Evolutionary conservation across 2,888 invertebrate species (phyloP), one percentile per base, ranked within the genome.

Genomic region (Coenonympha arcania): DNA sequence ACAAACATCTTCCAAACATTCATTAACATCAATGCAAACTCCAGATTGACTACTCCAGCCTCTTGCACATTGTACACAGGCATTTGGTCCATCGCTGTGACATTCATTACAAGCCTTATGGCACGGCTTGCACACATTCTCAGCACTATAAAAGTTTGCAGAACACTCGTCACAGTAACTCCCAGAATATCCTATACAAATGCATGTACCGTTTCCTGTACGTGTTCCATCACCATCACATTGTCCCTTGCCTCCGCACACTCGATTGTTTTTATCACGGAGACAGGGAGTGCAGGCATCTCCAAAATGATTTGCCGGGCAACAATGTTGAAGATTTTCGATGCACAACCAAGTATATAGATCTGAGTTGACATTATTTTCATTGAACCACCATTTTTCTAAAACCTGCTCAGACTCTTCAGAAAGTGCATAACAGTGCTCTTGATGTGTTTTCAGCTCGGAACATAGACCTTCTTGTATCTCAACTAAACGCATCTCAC

Each of bases 401-500:
- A 98, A 75, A 4, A 89, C 71, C 60, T 89, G 88, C 73, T 98
- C 97, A 57, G 93, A 88, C 61, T 94, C 91, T 73, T 95, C 95
- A 11, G 93, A 90, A 50, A 96, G 75, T 2, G 88, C 77, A 64
- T 95, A 94, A 70, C 98, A 98, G 79, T 95, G 90, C 57, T 91
- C 89, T 76, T 92, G 89, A 37, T 93, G 90, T 58, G 89, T 89
- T 55, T 88, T 88, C 1, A 93, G 82, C 28, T 90, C 89, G 8
- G 86, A 82, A 82, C 98, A 99, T 3, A 97, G 79, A 8, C 90
- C 88, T 78, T 98, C 97, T 77, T 96, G 94, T 46, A 98, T 94
- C 83, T 98, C 98, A 3, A 95, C 92, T 49, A 98, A 84, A 48
- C 98, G 88, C 40, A 97, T 90, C 87, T 98, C 98, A 79, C 97